Percentiles rank a stretch among this genome's conserved stretches.
Conservation (phyloP, 2,797 vertebrate species). For the Lepus townsendii region DNA sequence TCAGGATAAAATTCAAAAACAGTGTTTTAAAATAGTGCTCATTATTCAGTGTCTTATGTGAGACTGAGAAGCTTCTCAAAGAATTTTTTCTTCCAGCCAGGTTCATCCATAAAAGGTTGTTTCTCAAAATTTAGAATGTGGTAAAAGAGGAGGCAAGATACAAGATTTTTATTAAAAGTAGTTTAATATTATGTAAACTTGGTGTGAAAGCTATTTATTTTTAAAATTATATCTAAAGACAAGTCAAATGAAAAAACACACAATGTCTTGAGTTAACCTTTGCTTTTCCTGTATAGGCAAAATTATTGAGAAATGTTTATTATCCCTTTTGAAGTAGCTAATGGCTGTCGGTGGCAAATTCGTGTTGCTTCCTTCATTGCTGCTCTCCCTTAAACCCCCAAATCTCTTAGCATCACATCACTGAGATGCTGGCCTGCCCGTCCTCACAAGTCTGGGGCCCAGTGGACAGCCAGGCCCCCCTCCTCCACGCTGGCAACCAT, state of each 20-base stretch:
- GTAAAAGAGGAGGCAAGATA: conserved; percentile 14
- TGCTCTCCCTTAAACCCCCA: neutral
- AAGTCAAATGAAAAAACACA: conserved; percentile 55
- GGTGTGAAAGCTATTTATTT: conserved; percentile 32
- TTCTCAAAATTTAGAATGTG: conserved; percentile 9
- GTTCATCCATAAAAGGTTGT: neutral
- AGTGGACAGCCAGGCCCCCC: conserved; percentile 10
- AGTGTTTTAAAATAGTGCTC: neutral
- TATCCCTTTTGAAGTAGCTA: conserved; percentile 41
- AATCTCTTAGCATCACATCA: neutral
- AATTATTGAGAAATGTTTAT: conserved; percentile 67
- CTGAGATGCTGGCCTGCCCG: neutral
- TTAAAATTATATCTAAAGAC: conserved; percentile 62
- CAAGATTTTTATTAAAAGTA: conserved; percentile 68
- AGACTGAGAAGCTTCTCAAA: neutral
- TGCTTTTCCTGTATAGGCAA: neutral
- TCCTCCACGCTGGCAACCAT: conserved; percentile 91
- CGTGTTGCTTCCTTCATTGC: neutral
- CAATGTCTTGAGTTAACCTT: conserved; percentile 12
- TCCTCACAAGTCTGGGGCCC: conserved; percentile 30
- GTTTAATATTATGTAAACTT: conserved; percentile 47
- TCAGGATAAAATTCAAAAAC: neutral
- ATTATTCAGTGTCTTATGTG: neutral
- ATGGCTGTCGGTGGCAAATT: neutral
- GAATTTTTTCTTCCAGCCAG: neutral